Conservation (phyloP, 2,113 vertebrate genomes). For the Scomber scombrus region DNA sequence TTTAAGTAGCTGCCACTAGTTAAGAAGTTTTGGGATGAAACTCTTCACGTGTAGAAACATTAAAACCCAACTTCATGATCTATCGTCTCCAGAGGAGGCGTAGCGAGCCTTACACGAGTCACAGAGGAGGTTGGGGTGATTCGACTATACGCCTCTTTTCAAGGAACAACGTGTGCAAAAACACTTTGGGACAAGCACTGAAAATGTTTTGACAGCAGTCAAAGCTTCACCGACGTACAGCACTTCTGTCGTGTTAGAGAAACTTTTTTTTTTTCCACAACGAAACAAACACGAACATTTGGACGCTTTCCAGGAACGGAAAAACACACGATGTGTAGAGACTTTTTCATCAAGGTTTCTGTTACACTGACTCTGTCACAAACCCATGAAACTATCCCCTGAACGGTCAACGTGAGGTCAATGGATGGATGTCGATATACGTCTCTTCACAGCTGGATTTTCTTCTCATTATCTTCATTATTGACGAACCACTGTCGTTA, state of each 20-base stretch:
- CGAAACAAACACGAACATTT: neutral
- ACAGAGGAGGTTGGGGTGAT: constrained; percentile 13
- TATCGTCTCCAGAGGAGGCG: constrained; percentile 26
- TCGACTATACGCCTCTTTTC: constrained; percentile 14
- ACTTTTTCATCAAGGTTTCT: constrained; percentile 16
- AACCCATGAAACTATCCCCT: neutral
- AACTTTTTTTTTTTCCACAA: neutral
- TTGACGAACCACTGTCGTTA: too few species aligned
- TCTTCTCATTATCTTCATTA: too few species aligned
- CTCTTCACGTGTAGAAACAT: constrained; percentile 22
- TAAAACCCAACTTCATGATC: constrained; percentile 5
- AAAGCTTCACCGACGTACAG: constrained; percentile 69
- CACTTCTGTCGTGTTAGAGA: constrained; percentile 68
- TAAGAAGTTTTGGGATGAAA: neutral
- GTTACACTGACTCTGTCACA: neutral
- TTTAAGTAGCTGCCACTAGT: neutral
- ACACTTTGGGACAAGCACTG: constrained; percentile 58
- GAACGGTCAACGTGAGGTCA: neutral
- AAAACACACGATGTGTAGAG: neutral
- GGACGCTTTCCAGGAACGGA: neutral
- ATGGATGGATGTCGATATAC: too few species aligned
- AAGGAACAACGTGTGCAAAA: constrained; percentile 32
- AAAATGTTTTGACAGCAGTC: constrained; percentile 34
- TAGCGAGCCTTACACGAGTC: constrained; percentile 42
- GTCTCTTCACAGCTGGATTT: too few species aligned